Base-by-base conservation (phyloP, 2,797 vertebrate genomes). In the Sebastolobus altivelis region DNA sequence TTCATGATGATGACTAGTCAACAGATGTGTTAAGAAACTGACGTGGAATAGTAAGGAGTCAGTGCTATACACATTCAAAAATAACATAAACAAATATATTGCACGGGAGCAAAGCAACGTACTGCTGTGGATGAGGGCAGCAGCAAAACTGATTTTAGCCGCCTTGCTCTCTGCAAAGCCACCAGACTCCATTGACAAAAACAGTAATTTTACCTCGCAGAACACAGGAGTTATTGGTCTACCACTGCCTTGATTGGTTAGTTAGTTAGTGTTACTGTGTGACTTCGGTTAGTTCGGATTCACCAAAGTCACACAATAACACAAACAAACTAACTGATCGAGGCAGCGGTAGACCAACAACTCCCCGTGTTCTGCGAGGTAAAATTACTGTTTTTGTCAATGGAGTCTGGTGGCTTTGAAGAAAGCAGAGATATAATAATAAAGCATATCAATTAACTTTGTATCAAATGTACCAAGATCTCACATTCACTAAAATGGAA, bases 1-100 rank as follows among this genome's bases (percentile, higher is more conserved):
- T 96, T 97, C 94, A 98, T 97, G 18, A 91, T 93, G 85, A 98
- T 96, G 94, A 97, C 98, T 99, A 77, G 70, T 56, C 18, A 79
- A 46, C 27, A 49, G 0, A 1, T 8, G 49, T 5, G 90, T 94
- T 90, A 94, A 93, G 88, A 79, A 81, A 73, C 40, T 29, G 4
- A 59, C 35, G 22, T n/a, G 22, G 8, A 65, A 29, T 8, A 40
- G 14, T 7, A n/a, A 72, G 8, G 12, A 49, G 43, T 59, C 29
- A 13, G 4, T 37, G 38, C 13, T 22, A 46, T 4, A 56, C 16
- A 67, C 6, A 31, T 65, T 12, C 1, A 40, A 11, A 54, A 46
- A 49, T 13, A 60, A 43, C 6, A 60, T n/a, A 1, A 46, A 56
- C 9, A 12, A 4, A 55, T 9, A 9, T 54, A 35, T 16, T 20